Conservation (phyloP, 2,113 vertebrate species). For the Nothobranchius kuhntae region DNA sequence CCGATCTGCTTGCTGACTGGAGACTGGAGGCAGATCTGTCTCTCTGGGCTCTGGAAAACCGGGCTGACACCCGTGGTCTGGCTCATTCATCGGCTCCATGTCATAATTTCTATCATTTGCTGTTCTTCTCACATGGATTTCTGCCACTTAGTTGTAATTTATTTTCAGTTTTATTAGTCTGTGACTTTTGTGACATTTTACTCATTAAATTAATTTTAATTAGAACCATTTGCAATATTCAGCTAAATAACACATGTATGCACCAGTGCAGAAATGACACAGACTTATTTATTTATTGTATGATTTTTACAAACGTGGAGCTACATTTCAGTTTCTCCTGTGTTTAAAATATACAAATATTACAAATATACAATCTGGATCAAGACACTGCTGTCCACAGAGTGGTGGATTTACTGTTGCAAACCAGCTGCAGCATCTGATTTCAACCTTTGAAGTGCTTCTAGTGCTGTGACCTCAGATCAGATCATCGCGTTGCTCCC, state of each 20-base stretch:
- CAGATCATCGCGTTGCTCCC: neutral
- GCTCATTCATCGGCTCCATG: neutral
- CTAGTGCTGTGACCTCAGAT: neutral
- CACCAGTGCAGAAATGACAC: neutral
- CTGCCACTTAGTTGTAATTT: neutral
- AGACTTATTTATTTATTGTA: neutral
- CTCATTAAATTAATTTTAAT: neutral
- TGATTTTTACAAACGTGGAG: too few species aligned
- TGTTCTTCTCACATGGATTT: neutral
- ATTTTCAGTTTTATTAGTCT: neutral
- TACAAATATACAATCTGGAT: neutral
- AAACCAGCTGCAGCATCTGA: neutral
- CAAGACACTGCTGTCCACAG: neutral
- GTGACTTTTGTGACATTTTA: neutral
- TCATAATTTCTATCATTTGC: neutral
- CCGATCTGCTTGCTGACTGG: conserved; percentile 25
- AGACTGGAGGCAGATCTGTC: conserved; percentile 22
- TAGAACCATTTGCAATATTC: neutral
- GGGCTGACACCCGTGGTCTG: neutral
- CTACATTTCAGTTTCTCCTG: neutral
- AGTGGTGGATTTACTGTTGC: neutral
- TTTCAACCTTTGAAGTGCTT: neutral
- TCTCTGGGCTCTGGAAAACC: conserved; percentile 39
- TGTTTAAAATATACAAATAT: too few species aligned
- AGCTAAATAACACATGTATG: neutral